Base-by-base conservation (phyloP, 2,797 vertebrate species). In the Coendou prehensilis region DNA sequence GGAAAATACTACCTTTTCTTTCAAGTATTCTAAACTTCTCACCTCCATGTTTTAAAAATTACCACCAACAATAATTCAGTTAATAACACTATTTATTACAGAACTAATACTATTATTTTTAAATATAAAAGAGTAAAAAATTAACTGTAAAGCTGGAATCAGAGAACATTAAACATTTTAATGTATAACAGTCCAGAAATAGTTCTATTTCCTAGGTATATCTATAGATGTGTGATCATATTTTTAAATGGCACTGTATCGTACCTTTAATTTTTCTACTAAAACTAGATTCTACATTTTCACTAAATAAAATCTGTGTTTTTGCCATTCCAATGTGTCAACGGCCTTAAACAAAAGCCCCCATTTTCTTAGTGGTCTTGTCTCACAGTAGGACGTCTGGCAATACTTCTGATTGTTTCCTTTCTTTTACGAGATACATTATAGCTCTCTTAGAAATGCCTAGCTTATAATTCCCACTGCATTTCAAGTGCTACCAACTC, bases 1-100 rank as follows among this genome's bases (percentile, higher is more conserved):
- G 22, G 28, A 89, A 87, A 90, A 92, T 47, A 93, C 10, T 52
- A 52, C 52, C 73, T 96, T 89, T 80, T 84, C 71, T 52, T 80
- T 82, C 64, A 81, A 87, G 23, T 69, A 88, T 22, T 89, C 57
- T 63, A 69, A 93, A 89, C 2, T 89, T 81, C 47, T 64, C n/a
- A 86, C 10, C 45, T 89, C 57, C 75, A 76, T 61, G 63, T 75
- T 87, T 71, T 63, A 28, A 69, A 93, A 78, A 28, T 6, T 33
- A 89, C 11, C 79, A 75, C 47, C 23, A 76, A 9, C n/a, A 85
- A 6, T 23, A 61, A 79, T 63, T 71, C 18, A 73, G 83, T 30
- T 37, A 63, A 30, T 45, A 91, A 37, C 11, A n/a, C 6, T 15
- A 64, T 17, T 73, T 75, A 93, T 41, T 82, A 69, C 2, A 56